Conservation (phyloP, 1,140 invertebrate genomes). For the Zelostemma sp. region DNA sequence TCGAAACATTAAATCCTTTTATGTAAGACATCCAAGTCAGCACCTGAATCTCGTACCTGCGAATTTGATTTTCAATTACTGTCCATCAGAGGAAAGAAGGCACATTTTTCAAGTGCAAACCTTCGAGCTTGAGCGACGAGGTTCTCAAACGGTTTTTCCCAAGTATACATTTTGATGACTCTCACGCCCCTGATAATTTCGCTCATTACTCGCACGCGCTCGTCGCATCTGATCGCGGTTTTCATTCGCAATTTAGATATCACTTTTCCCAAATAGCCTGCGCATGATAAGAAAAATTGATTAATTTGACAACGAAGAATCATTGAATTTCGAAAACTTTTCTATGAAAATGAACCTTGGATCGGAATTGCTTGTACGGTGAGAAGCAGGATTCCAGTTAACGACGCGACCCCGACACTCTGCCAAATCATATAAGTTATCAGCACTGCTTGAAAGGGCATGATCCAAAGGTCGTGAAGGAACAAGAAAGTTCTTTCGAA, state of each 20-base stretch:
- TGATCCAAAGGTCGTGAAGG: slow-evolving; percentile 79
- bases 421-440: slow-evolving; percentile 76
- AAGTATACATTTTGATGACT: slow-evolving; percentile 82
- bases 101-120: slow-evolving; percentile 24
- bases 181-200: slow-evolving; percentile 85
- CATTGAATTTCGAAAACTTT: background rate
- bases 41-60: slow-evolving; percentile 76
- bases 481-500: slow-evolving; percentile 66
- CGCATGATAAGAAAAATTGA: slow-evolving; percentile 1
- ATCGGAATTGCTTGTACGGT: slow-evolving; percentile 74
- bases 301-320: background rate
- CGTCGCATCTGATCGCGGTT: slow-evolving; percentile 78
- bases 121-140: slow-evolving; percentile 71
- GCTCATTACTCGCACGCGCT: slow-evolving; percentile 82
- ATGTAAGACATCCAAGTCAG: slow-evolving; percentile 79
- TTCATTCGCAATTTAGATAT: slow-evolving; percentile 72
- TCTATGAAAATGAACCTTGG: slow-evolving; percentile 69
- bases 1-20: slow-evolving; percentile 77
- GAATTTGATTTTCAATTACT: slow-evolving; percentile 18
- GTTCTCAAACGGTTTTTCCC: slow-evolving; percentile 77
- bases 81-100: no score
- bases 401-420: slow-evolving; percentile 71
- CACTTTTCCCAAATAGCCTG: slow-evolving; percentile 75
- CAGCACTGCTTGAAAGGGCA: slow-evolving; percentile 78
- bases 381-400: background rate